These are phyloP conservation scores for Conistra vaccinii DNA, from an alignment of 2,888 invertebrate species.

Conservation along the genomic window DNA sequence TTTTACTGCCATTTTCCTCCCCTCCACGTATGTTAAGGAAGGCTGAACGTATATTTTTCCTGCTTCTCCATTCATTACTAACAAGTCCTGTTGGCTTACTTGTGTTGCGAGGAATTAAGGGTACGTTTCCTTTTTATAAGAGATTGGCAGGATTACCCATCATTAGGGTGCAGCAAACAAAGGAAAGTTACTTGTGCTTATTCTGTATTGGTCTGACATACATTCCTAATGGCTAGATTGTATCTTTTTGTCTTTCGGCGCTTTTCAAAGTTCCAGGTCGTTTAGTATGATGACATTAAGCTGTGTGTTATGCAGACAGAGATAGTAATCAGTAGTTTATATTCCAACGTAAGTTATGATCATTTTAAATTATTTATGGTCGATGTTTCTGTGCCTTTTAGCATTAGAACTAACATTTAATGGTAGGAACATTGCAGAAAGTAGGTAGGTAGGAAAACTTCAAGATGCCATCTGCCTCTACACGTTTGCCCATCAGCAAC, in stretches of 20 bases:
- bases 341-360: conserved; percentile 42
- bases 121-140: conserved; percentile 77
- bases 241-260: conserved; percentile 44
- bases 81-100: conserved; percentile 74
- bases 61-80: conserved; percentile 72
- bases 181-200: conserved; percentile 64
- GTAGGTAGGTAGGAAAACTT: conserved; percentile 19
- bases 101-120: conserved; percentile 72
- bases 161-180: conserved; percentile 76
- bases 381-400: conserved; percentile 22
- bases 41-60: conserved; percentile 55
- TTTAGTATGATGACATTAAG: conserved; percentile 44
- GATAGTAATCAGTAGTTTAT: conserved; percentile 34
- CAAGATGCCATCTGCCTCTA: conserved; percentile 10
- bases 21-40: conserved; percentile 46
- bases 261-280: conserved; percentile 45
- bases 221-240: conserved; percentile 63
- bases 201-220: conserved; percentile 55
- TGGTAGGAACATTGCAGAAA: conserved; percentile 19
- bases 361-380: conserved; percentile 47
- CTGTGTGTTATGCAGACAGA: conserved; percentile 32
- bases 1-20: conserved; percentile 52
- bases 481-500: background rate
- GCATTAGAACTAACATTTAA: conserved; percentile 34
- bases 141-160: conserved; percentile 79